Evolutionary conservation across 2,113 vertebrate genomes (phyloP), one percentile per base, ranked within the genome.

Genomic region (Tachuris rubrigastra): DNA sequence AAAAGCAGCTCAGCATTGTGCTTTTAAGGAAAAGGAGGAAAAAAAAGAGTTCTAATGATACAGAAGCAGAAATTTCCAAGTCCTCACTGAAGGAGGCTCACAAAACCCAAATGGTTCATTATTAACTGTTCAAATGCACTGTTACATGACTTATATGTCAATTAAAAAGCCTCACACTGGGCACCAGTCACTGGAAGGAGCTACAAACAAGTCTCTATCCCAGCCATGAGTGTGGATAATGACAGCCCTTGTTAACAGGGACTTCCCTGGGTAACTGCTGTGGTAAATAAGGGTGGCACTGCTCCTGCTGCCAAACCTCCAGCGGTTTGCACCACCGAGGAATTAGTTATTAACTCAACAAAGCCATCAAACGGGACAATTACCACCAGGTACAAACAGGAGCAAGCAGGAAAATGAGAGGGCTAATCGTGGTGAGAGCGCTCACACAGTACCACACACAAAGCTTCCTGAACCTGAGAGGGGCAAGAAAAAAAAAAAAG

Each of bases 401-500:
- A 83, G 56, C 20, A 62, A 4, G 31, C 63, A 72, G 76, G 76
- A 42, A 93, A 89, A 87, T 0, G 2, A 87, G 27, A 65, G 28
- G 42, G 39, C 62, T 73, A 33, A 12, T 14, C 16, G 20, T 1
- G 1, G 47, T 8, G 3, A 55, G 42, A 90, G 35, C 0, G 1
- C 49, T 14, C 3, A 1, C 39, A 22, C 8, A 3, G 49, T 1
- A 22, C 30, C 21, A 35, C 79, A 56, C 14, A 24, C 58, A n/a
- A 5, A 52, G 71, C 28, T 67, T 49, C 4, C 12, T 3, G 41
- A 76, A n/a, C 6, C 12, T n/a, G 62, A 89, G 60, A 55, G 2
- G 23, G 19, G 50, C 56, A 39, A 53, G 25, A 59, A 85, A 30
- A 46, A 46, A 44, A 46, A 20, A 21, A 79, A 85, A 85, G n/a